Percentiles rank a stretch among this genome's conserved stretches.
Conservation (phyloP, 2,888 invertebrate species). For the Agrochola lota region DNA sequence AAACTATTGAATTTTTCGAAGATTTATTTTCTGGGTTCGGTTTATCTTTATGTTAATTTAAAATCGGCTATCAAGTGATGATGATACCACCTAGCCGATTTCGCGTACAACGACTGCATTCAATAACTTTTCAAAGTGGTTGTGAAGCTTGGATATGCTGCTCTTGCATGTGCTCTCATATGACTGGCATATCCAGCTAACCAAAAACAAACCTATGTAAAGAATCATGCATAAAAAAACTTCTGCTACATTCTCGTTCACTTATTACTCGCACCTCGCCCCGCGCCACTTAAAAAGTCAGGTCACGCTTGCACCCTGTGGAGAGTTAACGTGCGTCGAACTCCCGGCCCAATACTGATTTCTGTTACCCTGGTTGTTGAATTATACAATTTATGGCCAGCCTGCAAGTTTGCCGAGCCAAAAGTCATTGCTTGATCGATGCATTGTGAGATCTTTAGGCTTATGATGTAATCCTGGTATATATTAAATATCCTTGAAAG, state of each 20-base stretch:
- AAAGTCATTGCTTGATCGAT: slow-evolving; percentile 22
- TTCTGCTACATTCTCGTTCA: slow-evolving; percentile 26
- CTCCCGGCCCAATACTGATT: slow-evolving; percentile 73
- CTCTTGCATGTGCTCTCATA: not conserved
- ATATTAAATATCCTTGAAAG: too few species aligned
- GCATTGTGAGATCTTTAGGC: not conserved
- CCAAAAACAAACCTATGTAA: not conserved
- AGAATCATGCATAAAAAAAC: not conserved
- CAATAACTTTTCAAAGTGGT: not conserved
- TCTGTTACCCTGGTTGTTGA: slow-evolving; percentile 67
- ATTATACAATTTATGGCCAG: slow-evolving; percentile 66
- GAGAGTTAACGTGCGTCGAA: slow-evolving; percentile 73
- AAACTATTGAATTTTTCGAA: not conserved
- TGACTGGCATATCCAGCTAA: not conserved
- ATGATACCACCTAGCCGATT: not conserved
- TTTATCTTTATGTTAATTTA: not conserved
- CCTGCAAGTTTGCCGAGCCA: slow-evolving; percentile 27
- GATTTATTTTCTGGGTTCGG: not conserved
- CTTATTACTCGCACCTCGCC: slow-evolving; percentile 39
- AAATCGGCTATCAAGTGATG: not conserved
- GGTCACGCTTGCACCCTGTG: slow-evolving; percentile 72
- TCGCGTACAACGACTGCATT: not conserved
- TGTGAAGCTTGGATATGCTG: not conserved
- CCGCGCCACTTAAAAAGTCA: slow-evolving; percentile 63
- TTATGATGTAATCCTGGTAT: slow-evolving; percentile 16